A percentile compares a stretch with the other conserved stretches of the same genome.
Conservation (phyloP, 2,888 invertebrate species). For the Polymixis flavicincta region DNA sequence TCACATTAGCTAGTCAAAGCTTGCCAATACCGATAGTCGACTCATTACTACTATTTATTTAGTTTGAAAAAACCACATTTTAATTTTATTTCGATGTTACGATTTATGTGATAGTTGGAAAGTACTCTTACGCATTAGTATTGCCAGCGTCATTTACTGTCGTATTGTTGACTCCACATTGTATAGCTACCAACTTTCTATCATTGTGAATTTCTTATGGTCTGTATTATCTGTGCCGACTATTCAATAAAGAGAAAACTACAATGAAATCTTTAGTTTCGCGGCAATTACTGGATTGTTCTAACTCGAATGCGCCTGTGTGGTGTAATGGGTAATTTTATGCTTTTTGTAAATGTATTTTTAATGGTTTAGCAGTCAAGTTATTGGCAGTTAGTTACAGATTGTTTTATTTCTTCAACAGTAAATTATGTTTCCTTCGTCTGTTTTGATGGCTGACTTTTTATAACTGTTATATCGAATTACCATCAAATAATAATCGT, state of each 20-base stretch:
- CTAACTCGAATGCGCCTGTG: slow-evolving; percentile 16
- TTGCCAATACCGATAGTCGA: too few relatives aligned
- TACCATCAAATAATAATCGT: background rate
- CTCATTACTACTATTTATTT: too few relatives aligned
- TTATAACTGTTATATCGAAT: background rate
- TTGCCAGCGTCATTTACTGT: too few relatives aligned
- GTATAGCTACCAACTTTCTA: slow-evolving; percentile 9
- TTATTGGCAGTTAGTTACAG: background rate
- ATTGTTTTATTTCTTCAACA: background rate
- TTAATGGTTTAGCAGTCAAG: background rate
- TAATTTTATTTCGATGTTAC: too few relatives aligned
- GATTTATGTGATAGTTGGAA: too few relatives aligned
- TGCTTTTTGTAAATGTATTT: slow-evolving; percentile 14
- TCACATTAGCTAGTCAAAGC: too few relatives aligned
- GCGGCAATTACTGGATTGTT: slow-evolving; percentile 23
- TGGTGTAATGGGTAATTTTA: slow-evolving; percentile 27
- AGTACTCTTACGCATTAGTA: too few relatives aligned
- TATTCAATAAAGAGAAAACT: slow-evolving; percentile 17
- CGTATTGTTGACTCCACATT: too few relatives aligned
- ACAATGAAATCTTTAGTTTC: slow-evolving; percentile 17
- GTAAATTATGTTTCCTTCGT: too few relatives aligned
- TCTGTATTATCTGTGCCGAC: background rate
- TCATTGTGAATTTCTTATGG: slow-evolving; percentile 1
- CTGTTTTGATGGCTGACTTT: background rate
- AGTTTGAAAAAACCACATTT: too few relatives aligned